phyloP scores from a whole-genome alignment of 2,888 invertebrate genomes.

The Metalampra italica region DNA sequence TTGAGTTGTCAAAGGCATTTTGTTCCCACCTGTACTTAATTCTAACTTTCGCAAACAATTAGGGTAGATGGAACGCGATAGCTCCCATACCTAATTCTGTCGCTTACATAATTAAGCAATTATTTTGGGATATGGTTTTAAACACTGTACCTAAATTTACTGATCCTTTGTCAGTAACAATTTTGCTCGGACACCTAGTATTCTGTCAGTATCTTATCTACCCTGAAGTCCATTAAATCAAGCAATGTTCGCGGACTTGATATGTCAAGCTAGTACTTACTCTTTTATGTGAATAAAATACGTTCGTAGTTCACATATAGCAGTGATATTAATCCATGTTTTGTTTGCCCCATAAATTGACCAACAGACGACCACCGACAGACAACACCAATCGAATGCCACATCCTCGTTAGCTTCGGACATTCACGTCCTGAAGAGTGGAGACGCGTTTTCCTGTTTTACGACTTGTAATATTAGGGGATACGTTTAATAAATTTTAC shows the following conservation, averaged over 20 bases:
- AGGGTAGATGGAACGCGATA: conserved; percentile 2
- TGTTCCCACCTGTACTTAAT: neutral
- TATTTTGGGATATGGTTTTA: neutral
- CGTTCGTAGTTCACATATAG: too few relatives aligned
- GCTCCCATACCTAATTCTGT: conserved; percentile 2
- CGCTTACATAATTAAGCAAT: neutral
- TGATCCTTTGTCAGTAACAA: too few relatives aligned
- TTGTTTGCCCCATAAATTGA: too few relatives aligned
- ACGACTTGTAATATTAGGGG: conserved; percentile 39
- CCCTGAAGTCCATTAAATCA: too few relatives aligned
- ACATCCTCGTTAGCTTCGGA: conserved; percentile 2
- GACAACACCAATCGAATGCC: neutral
- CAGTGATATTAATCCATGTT: too few relatives aligned
- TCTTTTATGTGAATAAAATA: too few relatives aligned
- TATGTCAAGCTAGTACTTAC: too few relatives aligned
- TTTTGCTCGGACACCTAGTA: too few relatives aligned
- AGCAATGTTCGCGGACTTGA: too few relatives aligned
- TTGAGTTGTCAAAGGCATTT: conserved; percentile 12
- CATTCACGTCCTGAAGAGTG: conserved; percentile 20
- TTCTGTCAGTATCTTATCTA: too few relatives aligned
- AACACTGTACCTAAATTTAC: too few relatives aligned
- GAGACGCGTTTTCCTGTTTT: conserved; percentile 32
- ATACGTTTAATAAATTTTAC: conserved; percentile 37
- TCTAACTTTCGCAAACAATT: conserved; percentile 5
- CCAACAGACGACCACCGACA: too few relatives aligned